Conservation (phyloP, 1,140 invertebrate genomes). For the Aphidius gifuensis region DNA sequence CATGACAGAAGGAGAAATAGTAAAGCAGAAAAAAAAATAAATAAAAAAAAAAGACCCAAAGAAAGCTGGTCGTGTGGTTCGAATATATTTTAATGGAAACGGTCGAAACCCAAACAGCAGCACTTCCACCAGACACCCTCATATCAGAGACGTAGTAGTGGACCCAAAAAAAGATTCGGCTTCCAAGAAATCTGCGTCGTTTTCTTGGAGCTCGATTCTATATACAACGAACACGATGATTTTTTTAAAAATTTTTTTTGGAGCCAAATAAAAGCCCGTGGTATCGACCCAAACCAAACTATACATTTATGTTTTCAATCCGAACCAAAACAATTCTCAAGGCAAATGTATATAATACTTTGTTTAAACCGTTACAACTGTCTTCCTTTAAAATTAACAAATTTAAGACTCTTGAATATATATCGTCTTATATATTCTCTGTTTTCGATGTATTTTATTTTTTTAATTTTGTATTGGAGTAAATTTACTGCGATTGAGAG, state of each 20-base stretch:
- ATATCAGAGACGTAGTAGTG: conserved; percentile 8
- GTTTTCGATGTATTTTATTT: too few species aligned
- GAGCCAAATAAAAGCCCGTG: background rate
- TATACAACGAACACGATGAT: conserved; percentile 35
- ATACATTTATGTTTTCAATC: too few species aligned
- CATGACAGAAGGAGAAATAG: conserved; percentile 14
- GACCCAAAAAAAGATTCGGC: conserved; percentile 14
- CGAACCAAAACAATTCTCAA: too few species aligned
- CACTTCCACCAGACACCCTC: conserved; percentile 11
- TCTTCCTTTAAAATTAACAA: too few species aligned
- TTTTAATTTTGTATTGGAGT: too few species aligned
- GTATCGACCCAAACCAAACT: too few species aligned
- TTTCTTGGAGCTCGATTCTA: conserved; percentile 47
- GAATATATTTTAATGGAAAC: conserved; percentile 47
- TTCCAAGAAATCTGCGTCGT: conserved; percentile 44
- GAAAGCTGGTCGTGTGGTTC: conserved; percentile 42
- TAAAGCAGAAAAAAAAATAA: background rate
- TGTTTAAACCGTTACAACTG: too few species aligned
- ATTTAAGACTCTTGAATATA: too few species aligned
- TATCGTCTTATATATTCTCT: too few species aligned
- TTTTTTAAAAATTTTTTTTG: background rate
- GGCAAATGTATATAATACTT: too few species aligned
- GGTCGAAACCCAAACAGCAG: conserved; percentile 25
- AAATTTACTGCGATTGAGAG: background rate
- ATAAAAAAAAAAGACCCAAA: conserved; percentile 4